Evolutionary conservation across 1,140 invertebrate genomes (phyloP), one percentile per base, ranked within the genome.

Genomic region (Littorina saxatilis): DNA sequence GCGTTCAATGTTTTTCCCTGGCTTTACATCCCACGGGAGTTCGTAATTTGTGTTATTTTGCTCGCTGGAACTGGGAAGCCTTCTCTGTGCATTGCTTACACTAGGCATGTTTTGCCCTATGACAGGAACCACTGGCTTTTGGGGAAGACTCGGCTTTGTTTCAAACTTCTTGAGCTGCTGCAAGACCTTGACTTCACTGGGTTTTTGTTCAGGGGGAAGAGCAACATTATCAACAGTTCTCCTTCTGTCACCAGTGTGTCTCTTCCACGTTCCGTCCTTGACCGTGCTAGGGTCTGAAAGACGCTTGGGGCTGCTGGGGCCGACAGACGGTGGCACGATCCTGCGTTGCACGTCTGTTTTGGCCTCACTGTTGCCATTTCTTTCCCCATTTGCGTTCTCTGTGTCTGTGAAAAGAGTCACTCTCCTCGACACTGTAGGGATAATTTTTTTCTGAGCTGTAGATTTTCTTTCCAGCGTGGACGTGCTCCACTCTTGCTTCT

Each of bases 101-200:
- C 4, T 13, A n/a, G 39, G 17, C 17, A n/a, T n/a, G 3, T 32
- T 78, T 63, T 63, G 76, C 1, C 17, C 58, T 15, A 39, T 9
- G 29, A 11, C 55, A 29, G 29, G 23, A n/a, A 17, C 20, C 17
- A 58, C 39, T n/a, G 76, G 76, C 27, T 66, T 78, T 43, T 66
- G 40, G 9, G 76, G 76, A 40, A 78, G 32, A 66, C 76, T 78
- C 4, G 76, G 76, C 76, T 78, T 78, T 39, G 40, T 58, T 43
- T 63, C 55, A 78, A 78, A 63, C 43, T 32, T 78, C 52, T 55
- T 78, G 11, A 78, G 7, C 39, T 43, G 32, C 17, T 78, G 37
- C 20, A 35, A 7, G 20, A 78, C 76, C 43, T 78, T 78, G 0
- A 43, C 76, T 40, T 78, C 76, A 9, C 58, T 35, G 9, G 35